phyloP scores from a whole-genome alignment of 2,113 vertebrate genomes.

The Hiodon alosoides region DNA sequence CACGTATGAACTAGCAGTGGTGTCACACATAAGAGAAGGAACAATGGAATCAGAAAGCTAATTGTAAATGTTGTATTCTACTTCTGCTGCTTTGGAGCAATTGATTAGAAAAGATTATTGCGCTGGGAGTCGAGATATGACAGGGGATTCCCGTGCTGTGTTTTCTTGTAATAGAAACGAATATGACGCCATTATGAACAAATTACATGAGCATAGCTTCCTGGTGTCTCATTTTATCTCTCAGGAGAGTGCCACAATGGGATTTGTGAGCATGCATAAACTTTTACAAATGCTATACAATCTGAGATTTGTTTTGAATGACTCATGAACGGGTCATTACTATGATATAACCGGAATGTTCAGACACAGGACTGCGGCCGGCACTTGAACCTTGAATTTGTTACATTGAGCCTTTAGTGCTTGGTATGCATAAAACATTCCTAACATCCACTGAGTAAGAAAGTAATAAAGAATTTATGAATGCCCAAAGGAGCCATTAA shows the following conservation, averaged over 20 bases:
- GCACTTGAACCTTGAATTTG: too few species aligned
- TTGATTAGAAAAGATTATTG: constrained; percentile 61
- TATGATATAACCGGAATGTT: too few species aligned
- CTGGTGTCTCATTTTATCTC: neutral
- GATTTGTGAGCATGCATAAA: neutral
- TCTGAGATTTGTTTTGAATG: neutral
- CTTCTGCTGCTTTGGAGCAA: constrained; percentile 34
- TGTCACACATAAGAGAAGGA: constrained; percentile 28
- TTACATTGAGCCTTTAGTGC: too few species aligned
- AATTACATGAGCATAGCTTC: constrained; percentile 31
- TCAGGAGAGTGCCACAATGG: neutral
- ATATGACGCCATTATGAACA: constrained; percentile 22
- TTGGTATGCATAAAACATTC: too few species aligned
- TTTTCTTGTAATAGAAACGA: constrained; percentile 31
- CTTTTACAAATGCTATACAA: neutral
- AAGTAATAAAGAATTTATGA: too few species aligned
- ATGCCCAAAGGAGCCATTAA: too few species aligned
- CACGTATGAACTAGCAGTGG: constrained; percentile 25
- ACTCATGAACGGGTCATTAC: neutral
- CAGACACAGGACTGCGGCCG: too few species aligned
- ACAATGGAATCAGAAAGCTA: constrained; percentile 38
- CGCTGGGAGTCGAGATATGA: constrained; percentile 40
- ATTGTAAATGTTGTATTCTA: constrained; percentile 40
- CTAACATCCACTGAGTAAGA: too few species aligned
- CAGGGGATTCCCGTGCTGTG: constrained; percentile 43